These are phyloP conservation scores for Lasaia peninsularis DNA, from an alignment of 1,140 invertebrate species.

Conservation along the genomic window DNA sequence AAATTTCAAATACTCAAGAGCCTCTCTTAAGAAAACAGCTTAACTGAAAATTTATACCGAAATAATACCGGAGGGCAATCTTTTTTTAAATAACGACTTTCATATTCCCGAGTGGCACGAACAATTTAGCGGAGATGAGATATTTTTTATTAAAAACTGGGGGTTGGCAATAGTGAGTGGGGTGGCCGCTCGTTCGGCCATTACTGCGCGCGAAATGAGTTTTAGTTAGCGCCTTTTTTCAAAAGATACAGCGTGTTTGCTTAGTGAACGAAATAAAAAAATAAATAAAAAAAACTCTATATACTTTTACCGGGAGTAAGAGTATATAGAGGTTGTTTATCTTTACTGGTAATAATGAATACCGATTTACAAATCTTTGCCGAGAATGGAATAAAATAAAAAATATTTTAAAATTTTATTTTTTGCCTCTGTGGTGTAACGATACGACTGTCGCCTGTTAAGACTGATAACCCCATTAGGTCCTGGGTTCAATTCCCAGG, in stretches of 20 bases:
- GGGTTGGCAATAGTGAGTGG: constrained; percentile 36
- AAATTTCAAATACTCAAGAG: constrained; percentile 36
- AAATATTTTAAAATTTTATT: no score
- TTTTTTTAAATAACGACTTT: constrained; percentile 75
- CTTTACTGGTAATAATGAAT: no score
- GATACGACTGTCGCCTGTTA: no score
- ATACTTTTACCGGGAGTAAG: no score
- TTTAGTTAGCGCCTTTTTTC: constrained; percentile 61
- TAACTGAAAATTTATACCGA: constrained; percentile 71
- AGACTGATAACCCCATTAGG: no score
- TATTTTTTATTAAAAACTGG: constrained; percentile 71
- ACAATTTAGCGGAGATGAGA: constrained; percentile 75
- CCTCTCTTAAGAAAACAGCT: constrained; percentile 47
- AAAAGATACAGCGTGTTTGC: constrained; percentile 33
- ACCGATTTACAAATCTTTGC: no score
- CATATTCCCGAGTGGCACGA: constrained; percentile 67
- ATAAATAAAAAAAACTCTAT: no score
- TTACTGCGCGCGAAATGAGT: constrained; percentile 68
- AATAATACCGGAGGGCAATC: constrained; percentile 70
- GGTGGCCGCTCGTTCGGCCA: constrained; percentile 39
- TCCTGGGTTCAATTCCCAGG: no score
- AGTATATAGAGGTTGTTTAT: no score
- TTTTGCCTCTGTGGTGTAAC: no score
- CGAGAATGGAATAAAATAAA: no score
- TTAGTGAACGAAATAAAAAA: constrained; percentile 14